A percentile compares a stretch with the other conserved stretches of the same genome.
Evolutionary conservation across 2,888 invertebrate species (phyloP).

Genomic region (Leptura quadrifasciata): DNA sequence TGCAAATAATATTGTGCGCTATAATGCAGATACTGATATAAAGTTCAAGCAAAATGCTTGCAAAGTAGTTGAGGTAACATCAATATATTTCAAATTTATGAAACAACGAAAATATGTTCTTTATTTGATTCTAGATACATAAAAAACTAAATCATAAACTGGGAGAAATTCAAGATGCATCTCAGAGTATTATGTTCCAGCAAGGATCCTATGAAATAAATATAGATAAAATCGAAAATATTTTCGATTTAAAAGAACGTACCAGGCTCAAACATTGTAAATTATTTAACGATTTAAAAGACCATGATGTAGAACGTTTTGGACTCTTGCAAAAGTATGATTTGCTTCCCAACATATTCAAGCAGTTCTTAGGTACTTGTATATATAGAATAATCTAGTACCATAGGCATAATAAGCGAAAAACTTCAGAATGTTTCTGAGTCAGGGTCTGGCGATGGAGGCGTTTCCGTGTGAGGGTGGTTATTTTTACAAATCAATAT

Average conservation of each 20-base stretch:
- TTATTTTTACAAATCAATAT: no score
- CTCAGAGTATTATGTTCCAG: constrained; percentile 63
- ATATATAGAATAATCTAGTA: not conserved
- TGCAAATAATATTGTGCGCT: constrained; percentile 63
- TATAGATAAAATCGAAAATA: constrained; percentile 59
- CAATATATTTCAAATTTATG: not conserved
- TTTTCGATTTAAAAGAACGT: constrained; percentile 58
- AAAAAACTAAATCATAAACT: constrained; percentile 45
- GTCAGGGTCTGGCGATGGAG: no score
- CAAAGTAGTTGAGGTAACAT: constrained; percentile 56
- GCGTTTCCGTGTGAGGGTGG: no score
- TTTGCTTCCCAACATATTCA: constrained; percentile 63
- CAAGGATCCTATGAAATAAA: constrained; percentile 62
- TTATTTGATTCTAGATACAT: constrained; percentile 48
- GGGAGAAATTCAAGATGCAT: constrained; percentile 59
- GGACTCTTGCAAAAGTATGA: constrained; percentile 65
- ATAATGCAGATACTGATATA: constrained; percentile 59
- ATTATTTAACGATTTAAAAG: constrained; percentile 59
- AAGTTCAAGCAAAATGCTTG: constrained; percentile 54
- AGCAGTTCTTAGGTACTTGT: constrained; percentile 64
- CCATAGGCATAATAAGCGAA: no score
- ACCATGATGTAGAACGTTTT: constrained; percentile 58
- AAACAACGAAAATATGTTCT: not conserved
- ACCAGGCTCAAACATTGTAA: constrained; percentile 61
- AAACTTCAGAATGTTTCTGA: no score